Base-by-base conservation (phyloP, 2,113 vertebrate species). In the Climacteris rufus region DNA sequence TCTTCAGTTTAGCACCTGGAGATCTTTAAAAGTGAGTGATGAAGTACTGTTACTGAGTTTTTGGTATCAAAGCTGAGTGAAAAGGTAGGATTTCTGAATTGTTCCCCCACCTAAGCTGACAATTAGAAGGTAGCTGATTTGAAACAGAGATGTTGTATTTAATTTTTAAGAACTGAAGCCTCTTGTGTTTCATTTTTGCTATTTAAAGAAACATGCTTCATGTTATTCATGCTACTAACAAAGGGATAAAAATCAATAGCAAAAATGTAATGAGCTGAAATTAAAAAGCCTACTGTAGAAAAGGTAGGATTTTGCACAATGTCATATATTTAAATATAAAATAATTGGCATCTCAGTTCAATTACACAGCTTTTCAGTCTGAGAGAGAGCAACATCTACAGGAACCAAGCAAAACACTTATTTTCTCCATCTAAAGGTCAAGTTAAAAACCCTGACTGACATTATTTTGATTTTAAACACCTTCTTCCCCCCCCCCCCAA, bases 341-440 rank as follows among this genome's bases (percentile, higher is more conserved):
- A 83, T 91, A 94, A 92, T 87, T 78, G 80, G 7, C 25, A 59
- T 90, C 94, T 94, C 60, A 45, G 57, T 89, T 96, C 69, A 89
- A n/a, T 90, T 90, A 68, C 71, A 71, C 11, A 64, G 37, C 7
- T 91, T 94, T 92, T 89, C 47, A 66, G 23, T 57, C 57, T 76
- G 35, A 80, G n/a, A 89, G 40, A 82, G 35, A 5, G 3, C 57
- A 90, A 61, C 53, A 59, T 47, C 35, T 64, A 68, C 52, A 89
- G 78, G 25, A 93, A 83, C 7, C 12, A 53, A 74, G 42, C 11
- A 89, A 88, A 90, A 75, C 40, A 70, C 35, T 80, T 74, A 37
- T 96, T 96, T 94, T 93, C 56, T 88, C 45, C 37, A 49, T 57
- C 69, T 63, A 85, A 94, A 69, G 79, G 56, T 89, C 84, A 89